Base-by-base conservation (phyloP, 2,888 invertebrate genomes). In the Amphipoea lucens region DNA sequence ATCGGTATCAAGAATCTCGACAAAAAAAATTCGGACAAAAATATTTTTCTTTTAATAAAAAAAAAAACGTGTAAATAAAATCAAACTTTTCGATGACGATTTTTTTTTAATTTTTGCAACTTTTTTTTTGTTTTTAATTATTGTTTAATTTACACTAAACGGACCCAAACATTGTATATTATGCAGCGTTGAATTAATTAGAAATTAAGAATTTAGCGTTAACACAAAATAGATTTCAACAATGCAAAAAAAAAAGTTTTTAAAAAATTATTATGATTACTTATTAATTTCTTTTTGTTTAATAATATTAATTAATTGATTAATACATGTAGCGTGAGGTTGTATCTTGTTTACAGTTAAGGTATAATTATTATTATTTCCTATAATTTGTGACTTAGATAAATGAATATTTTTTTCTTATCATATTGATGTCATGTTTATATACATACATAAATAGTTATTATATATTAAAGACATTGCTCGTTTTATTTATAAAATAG, bases 401-500 rank as follows among this genome's bases (percentile, higher is more conserved):
- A 93, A 96, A 96, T 95, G 95, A 94, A 95, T 89, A 87, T 95
- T 96, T 96, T 91, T 96, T 96, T 96, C 96, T 95, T 95, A 94
- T 96, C 93, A 82, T 85, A 90, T 89, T 83, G 92, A 96, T 96
- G 96, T 96, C 96, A 96, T 96, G 96, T 97, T 96, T 96, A 96
- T 96, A 96, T 96, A 96, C 95, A 96, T 96, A 96, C 95, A 96
- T 96, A 96, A 96, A 97, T 97, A 97, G 96, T 97, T 97, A 97
- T 96, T 96, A 96, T 96, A 96, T 96, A 96, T 96, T 96, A 95
- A 89, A 89, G 79, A 90, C 81, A 94, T 93, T 88, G 87, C 88
- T 96, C 75, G 96, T 96, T 96, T 96, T 93, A 96, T 96, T 96
- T 90, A 65, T 84, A 83, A 66, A 75, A 74, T 48, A 48, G 48